Base-by-base conservation (phyloP, 2,888 invertebrate species). In the Ormia ochracea region DNA sequence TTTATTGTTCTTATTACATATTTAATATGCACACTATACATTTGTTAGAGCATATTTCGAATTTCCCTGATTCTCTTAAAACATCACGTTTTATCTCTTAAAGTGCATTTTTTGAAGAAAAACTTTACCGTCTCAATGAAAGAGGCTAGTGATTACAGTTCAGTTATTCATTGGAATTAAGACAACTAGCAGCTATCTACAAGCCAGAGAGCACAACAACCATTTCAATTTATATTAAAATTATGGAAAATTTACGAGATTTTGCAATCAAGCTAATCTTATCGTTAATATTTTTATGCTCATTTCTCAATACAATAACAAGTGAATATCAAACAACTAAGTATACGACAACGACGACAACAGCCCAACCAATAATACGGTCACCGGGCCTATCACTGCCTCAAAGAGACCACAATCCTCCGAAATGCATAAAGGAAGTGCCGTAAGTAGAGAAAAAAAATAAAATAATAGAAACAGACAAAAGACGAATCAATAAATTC, bases 401-500 rank as follows among this genome's bases (percentile, higher is more conserved):
- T 4, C 78, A 84, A 31, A 83, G 85, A 2, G 83, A 86, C 19
- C 82, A 83, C 1, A 84, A 86, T 82, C 85, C 87, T n/a, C 82
- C 85, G 2, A 87, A 87, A 56, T 87, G 87, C 66, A 74, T 38
- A 58, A 86, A 86, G 4, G 88, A 87, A 86, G 88, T 87, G 69
- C 87, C 87, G 87, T 87, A 83, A 86, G 86, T 87, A 54, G 3
- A 41, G 14, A 61, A 0, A 10, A 6, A 58, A 14, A 38, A n/a
- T 1, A 28, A 1, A 12, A 23, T 12, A 31, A 10, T 2, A 28
- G 5, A 12, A 23, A 2, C n/a, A 4, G 0, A 26, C 43, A 43
- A 12, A 4, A 43, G 43, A 48, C n/a, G 14, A 21, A 2, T 3
- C 14, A 3, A 28, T 50, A 0, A 41, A 12, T 61, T 26, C 23